Percentiles rank a stretch among this genome's conserved stretches.
These are phyloP conservation scores for Pseudomyrmex cubaensis DNA, from an alignment of 1,140 invertebrate genomes.

Conservation along the genomic window DNA sequence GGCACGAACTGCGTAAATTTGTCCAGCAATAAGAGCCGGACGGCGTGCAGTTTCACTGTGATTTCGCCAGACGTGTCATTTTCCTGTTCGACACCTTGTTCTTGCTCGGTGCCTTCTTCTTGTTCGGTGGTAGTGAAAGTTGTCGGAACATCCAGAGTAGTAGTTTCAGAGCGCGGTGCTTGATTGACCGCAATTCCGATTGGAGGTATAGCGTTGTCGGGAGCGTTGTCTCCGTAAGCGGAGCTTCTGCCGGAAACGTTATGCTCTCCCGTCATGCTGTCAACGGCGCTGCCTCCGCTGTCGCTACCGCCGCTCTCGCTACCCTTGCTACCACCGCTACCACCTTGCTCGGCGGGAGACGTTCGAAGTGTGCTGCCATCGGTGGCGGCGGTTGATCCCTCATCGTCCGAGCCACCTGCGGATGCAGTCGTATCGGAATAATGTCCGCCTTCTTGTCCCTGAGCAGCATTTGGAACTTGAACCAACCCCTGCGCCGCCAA, in stretches of 20 bases:
- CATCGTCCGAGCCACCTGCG: conserved; percentile 95
- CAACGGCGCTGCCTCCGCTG: conserved; percentile 95
- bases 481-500: conserved; percentile 79
- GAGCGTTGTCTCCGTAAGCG: conserved; percentile 91
- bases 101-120: conserved; percentile 76
- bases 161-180: conserved; percentile 85
- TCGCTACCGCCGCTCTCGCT: conserved; percentile 95
- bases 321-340: conserved; percentile 89
- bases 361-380: conserved; percentile 96
- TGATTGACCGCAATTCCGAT: conserved; percentile 78
- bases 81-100: conserved; percentile 78
- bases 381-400: conserved; percentile 96
- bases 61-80: conserved; percentile 79
- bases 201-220: conserved; percentile 85
- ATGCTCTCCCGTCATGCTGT: conserved; percentile 95
- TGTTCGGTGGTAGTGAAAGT: conserved; percentile 82
- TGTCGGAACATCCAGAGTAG: conserved; percentile 85
- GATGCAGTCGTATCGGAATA: conserved; percentile 93
- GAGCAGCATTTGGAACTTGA: conserved; percentile 76
- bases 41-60: conserved; percentile 83
- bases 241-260: conserved; percentile 94
- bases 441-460: conserved; percentile 86
- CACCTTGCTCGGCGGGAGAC: conserved; percentile 93
- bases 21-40: conserved; percentile 86
- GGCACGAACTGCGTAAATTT: conserved; percentile 88